Base-by-base conservation (phyloP, 2,113 vertebrate species). In the Pluvialis apricaria region DNA sequence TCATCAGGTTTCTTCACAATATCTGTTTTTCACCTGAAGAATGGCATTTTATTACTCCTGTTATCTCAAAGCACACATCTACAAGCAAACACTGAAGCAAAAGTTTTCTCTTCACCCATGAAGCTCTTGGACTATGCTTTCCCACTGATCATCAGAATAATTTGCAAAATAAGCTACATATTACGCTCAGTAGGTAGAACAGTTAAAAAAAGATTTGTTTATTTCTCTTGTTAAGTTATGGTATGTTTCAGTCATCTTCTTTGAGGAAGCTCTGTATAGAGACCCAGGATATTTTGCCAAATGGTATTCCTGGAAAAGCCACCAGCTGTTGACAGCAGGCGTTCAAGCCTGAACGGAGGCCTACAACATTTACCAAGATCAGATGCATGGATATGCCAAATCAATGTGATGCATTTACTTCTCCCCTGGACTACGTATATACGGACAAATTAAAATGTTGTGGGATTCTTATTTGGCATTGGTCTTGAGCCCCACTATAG, bases 61-160 rank as follows among this genome's bases (percentile, higher is more conserved):
- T 87, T 95, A 94, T 96, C 95, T 89, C 77, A 89, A 94, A 82
- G 25, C 19, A 68, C 28, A 86, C 36, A 83, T 52, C 69, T 88
- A 82, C 47, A 77, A 77, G 76, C 71, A 95, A 92, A 82, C 31
- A 64, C 52, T 47, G 79, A 82, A 81, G 55, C 24, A 86, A 21
- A 95, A 81, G 21, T 79, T 84, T 78, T 78, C 44, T 96, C 49
- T 44, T 38, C 15, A 51, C 10, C 57, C 19, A 24, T 3, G 24
- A 91, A 81, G 34, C 17, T 32, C 13, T 81, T 1, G 0, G 24
- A n/a, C 18, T 71, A 12, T 47, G 44, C 17, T 47, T 96, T 94
- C 44, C 36, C 51, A 44, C 14, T 57, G 45, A 70, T 42, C 13
- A 45, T 45, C 20, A 75, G 60, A 82, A 70, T 24, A 64, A 51